Conservation (phyloP, 2,113 vertebrate genomes). For the Oophaga pumilio region DNA sequence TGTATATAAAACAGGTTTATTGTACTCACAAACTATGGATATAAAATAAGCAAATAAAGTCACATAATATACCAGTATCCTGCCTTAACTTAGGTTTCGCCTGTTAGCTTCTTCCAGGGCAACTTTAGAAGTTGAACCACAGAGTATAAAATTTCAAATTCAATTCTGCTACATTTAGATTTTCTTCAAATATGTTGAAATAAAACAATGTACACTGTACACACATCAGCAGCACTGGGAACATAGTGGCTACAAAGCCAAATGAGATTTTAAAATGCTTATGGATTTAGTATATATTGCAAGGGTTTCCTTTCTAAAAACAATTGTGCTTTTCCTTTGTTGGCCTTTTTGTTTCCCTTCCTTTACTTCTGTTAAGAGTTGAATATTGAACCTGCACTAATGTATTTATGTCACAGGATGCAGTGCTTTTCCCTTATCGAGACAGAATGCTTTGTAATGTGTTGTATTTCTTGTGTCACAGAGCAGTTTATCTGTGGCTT, state of each 20-base stretch:
- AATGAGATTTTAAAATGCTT: neutral
- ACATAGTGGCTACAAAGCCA: neutral
- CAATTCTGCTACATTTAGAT: too few relatives aligned
- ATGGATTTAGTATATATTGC: neutral
- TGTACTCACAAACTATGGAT: too few relatives aligned
- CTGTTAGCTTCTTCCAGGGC: too few relatives aligned
- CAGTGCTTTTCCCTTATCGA: neutral
- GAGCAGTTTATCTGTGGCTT: conserved; percentile 18
- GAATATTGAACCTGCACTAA: neutral
- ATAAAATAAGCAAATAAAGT: too few relatives aligned
- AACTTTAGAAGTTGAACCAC: too few relatives aligned
- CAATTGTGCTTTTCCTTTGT: neutral
- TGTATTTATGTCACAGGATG: neutral
- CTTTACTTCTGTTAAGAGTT: neutral
- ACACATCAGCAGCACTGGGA: neutral
- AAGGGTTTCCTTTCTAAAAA: neutral
- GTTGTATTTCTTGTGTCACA: neutral
- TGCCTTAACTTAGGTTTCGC: too few relatives aligned
- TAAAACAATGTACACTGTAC: neutral
- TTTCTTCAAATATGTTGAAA: too few relatives aligned
- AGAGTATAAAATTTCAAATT: too few relatives aligned
- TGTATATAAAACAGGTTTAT: too few relatives aligned
- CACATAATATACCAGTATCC: too few relatives aligned
- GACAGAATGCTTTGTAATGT: neutral
- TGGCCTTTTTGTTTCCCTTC: neutral